Percentiles rank a stretch among this genome's conserved stretches.
These are phyloP conservation scores for Romanogobio albipinnatus DNA, from an alignment of 2,113 vertebrate species.

Conservation along the genomic window DNA sequence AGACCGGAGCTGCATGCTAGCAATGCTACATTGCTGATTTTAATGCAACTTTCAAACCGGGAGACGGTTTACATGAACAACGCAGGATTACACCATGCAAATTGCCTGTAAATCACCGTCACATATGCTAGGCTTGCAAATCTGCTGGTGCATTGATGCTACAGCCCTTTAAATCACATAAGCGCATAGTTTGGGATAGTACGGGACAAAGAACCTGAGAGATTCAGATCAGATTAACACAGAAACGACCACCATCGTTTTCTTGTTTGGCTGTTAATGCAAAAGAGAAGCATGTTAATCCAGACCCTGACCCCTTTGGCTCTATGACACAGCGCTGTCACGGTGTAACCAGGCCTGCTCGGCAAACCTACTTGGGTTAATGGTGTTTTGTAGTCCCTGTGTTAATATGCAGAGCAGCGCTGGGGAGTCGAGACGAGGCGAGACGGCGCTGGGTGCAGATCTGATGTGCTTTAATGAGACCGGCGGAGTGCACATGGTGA, in stretches of 20 bases:
- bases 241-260: neutral
- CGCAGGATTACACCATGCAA: neutral
- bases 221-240: constrained; percentile 33
- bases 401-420: neutral
- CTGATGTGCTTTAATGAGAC: constrained; percentile 46
- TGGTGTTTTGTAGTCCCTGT: constrained; percentile 5
- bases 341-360: neutral
- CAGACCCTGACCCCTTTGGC: neutral
- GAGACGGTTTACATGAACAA: neutral
- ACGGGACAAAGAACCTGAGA: constrained; percentile 5
- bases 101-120: constrained; percentile 5
- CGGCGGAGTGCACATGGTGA: neutral
- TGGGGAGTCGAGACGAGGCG: neutral
- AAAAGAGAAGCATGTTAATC: constrained; percentile 2
- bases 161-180: constrained; percentile 33
- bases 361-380: constrained; percentile 4
- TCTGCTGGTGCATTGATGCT: neutral
- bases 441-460: neutral
- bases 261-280: neutral
- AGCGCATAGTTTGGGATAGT: neutral
- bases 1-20: neutral
- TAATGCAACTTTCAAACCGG: neutral
- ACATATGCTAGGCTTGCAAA: constrained; percentile 24
- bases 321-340: neutral
- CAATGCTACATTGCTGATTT: neutral